Percentiles rank a stretch among this genome's conserved stretches.
phyloP scores from a whole-genome alignment of 92 coral and sea anemone genomes.

The Umimayanthus chanpuru region DNA sequence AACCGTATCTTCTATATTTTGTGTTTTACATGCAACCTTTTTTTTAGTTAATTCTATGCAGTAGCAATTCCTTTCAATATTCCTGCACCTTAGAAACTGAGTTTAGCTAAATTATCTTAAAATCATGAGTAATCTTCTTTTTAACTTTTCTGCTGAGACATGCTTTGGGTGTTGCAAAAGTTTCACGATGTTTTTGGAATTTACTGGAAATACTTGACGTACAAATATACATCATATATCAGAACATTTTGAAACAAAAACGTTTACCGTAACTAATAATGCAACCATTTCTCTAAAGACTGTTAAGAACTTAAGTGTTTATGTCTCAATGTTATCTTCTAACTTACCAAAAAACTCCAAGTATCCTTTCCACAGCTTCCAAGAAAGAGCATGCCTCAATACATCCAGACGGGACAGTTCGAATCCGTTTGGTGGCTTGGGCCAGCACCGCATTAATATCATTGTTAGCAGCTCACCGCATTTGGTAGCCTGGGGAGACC shows the following conservation, averaged over 20 bases:
- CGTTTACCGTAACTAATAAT: too few relatives aligned
- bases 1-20: too few relatives aligned
- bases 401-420: conserved; percentile 38
- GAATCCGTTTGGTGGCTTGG: conserved; percentile 24
- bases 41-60: too few relatives aligned
- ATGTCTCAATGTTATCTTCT: neutral
- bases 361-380: conserved; percentile 78
- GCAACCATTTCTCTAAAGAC: neutral
- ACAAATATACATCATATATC: neutral
- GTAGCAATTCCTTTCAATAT: too few relatives aligned
- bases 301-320: neutral
- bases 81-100: too few relatives aligned
- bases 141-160: too few relatives aligned
- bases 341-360: conserved; percentile 65
- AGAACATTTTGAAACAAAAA: too few relatives aligned
- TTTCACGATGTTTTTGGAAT: too few relatives aligned
- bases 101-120: too few relatives aligned
- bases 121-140: too few relatives aligned
- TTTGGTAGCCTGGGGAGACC: conserved; percentile 51
- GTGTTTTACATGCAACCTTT: too few relatives aligned
- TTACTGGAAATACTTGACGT: neutral
- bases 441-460: conserved; percentile 77
- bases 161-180: neutral
- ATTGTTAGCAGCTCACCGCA: conserved; percentile 70
- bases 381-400: conserved; percentile 69